phyloP scores from a whole-genome alignment of 1,140 invertebrate species.

The Carcinoscorpius rotundicauda region DNA sequence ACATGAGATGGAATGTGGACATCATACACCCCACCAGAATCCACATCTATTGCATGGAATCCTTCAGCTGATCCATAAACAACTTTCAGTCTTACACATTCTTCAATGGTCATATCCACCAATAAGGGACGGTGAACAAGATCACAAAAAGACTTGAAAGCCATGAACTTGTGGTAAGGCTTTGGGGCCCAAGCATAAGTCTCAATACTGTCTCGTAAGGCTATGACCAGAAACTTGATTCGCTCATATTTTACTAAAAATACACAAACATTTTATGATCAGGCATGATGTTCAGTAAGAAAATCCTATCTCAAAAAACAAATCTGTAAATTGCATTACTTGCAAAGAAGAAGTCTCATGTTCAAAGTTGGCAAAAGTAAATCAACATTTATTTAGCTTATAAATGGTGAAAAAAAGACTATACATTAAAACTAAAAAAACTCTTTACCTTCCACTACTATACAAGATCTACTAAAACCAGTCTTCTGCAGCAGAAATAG shows the following conservation, averaged over 20 bases:
- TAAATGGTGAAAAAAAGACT: no score
- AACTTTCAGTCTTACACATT: constrained; percentile 95
- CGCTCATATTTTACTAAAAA: constrained; percentile 88
- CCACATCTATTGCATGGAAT: constrained; percentile 98
- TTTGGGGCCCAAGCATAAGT: constrained; percentile 99
- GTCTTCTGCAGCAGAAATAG: no score
- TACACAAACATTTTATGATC: neutral
- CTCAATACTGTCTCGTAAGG: constrained; percentile 95
- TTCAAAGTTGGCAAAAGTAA: no score
- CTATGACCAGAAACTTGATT: constrained; percentile 99
- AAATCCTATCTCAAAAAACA: no score
- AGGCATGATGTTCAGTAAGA: no score
- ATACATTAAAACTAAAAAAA: no score
- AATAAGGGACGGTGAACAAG: constrained; percentile 69
- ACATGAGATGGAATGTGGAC: constrained; percentile 97
- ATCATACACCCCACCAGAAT: constrained; percentile 93
- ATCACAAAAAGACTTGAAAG: constrained; percentile 85
- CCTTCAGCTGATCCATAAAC: constrained; percentile 97
- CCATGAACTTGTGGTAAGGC: constrained; percentile 99
- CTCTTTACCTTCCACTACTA: no score
- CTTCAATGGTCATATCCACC: constrained; percentile 97
- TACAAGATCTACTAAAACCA: no score
- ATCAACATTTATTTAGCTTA: no score
- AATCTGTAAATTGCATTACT: no score
- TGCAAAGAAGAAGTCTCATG: no score